Evolutionary conservation across 2,113 vertebrate species (phyloP), one percentile per base, ranked within the genome.

Genomic region (Montifringilla adamsi): DNA sequence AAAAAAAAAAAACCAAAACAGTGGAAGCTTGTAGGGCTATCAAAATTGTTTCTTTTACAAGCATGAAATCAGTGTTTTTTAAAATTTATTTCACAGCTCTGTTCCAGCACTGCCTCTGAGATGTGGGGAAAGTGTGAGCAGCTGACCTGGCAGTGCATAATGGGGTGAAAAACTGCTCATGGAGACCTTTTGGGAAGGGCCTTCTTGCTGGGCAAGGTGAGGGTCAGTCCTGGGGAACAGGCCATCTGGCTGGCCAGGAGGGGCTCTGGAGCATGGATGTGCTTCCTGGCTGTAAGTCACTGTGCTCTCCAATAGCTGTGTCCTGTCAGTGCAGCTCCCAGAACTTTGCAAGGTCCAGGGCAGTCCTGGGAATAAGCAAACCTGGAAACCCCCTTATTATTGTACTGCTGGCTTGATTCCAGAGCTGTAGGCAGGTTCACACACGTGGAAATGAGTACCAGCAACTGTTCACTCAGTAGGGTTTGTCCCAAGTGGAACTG

Each of bases 361-460:
- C 26, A 83, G 50, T 44, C 39, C 47, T 55, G 55, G 39, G 39
- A 23, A 27, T 23, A 50, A 53, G 33, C 4, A 10, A 59, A 39
- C 43, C 21, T 5, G 10, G 63, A 16, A 60, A 70, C 11, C 3
- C 3, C 8, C 24, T 82, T 44, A 6, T 72, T 24, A 15, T 30
- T 37, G 33, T 77, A 43, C 52, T 83, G 39, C 72, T 64, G 72
- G 52, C 72, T 44, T 1, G 0, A 20, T 52, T 70, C 55, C 84
- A 88, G 67, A 53, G 43, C 70, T 52, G 11, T 31, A 8, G 12
- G 79, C 84, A 19, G 1, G 11, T 41, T 83, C 74, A 24, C 27
- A 46, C 33, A 3, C 2, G 0, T 39, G 46, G 60, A 60, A 12
- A 41, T 4, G 33, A 66, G 0, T 19, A 62, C 43, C 53, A n/a